Evolutionary conservation across 2,888 invertebrate genomes (phyloP).

Genomic region (Pelosia muscerda): DNA sequence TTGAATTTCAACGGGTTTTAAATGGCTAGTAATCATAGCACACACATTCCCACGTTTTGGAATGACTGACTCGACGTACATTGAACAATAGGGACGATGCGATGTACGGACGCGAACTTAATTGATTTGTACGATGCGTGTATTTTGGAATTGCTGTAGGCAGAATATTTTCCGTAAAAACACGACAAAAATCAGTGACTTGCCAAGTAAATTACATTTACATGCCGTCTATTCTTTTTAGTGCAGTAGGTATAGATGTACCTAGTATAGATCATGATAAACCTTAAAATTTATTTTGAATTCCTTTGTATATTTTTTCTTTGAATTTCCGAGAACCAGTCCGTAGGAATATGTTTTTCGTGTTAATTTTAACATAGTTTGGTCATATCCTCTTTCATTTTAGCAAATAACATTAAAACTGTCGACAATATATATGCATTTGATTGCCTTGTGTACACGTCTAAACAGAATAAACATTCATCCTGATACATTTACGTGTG

Average conservation of each 20-base stretch:
- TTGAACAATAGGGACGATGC: conserved; percentile 42
- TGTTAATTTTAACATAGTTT: no score
- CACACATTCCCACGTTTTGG: conserved; percentile 49
- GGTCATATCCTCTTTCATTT: no score
- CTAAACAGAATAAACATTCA: neutral
- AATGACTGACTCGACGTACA: conserved; percentile 39
- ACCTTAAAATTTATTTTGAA: no score
- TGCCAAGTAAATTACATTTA: neutral
- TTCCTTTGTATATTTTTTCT: no score
- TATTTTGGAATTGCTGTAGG: conserved; percentile 1
- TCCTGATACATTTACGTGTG: neutral
- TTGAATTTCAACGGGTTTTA: conserved; percentile 37
- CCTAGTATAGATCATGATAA: neutral
- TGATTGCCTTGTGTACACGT: neutral
- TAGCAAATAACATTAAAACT: neutral
- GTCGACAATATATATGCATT: neutral
- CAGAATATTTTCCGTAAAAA: neutral
- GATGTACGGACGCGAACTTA: conserved; percentile 35
- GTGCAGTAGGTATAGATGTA: no score
- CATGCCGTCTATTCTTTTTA: neutral
- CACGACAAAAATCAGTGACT: neutral
- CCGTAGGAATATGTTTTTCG: no score
- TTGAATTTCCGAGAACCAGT: no score
- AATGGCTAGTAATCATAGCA: conserved; percentile 47
- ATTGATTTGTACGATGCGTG: conserved; percentile 41